phyloP scores from a whole-genome alignment of 2,113 vertebrate genomes.

The Calidris pugnax region DNA sequence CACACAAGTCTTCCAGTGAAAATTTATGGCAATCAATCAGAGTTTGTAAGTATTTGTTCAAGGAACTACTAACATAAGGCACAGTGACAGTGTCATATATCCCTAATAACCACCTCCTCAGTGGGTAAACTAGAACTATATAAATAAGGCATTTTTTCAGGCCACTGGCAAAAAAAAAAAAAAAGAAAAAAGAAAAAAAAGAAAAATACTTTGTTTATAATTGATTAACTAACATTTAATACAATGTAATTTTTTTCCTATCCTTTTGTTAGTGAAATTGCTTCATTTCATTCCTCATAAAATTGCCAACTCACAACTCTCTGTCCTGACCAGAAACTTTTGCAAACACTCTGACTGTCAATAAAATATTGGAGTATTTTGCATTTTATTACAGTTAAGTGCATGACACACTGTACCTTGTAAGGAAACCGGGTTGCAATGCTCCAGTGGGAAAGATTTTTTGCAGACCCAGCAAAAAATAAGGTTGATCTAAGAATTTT shows the following conservation, averaged over 20 bases:
- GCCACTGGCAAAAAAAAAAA: rapidly evolving
- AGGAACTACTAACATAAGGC: not conserved
- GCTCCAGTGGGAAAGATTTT: not conserved
- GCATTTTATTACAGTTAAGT: not conserved
- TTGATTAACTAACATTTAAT: not conserved
- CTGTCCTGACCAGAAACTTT: not conserved
- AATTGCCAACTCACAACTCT: not conserved
- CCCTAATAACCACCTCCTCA: not conserved
- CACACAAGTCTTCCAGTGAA: not conserved
- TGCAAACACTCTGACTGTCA: not conserved
- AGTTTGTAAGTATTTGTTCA: not conserved
- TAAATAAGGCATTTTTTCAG: not conserved
- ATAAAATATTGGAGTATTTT: not conserved
- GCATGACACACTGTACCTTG: not conserved
- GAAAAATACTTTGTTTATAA: not conserved
- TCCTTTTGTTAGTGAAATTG: not conserved
- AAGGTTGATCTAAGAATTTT: not conserved
- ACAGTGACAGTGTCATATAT: not conserved
- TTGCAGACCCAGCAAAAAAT: not conserved
- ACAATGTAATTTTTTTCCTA: not conserved
- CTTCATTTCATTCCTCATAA: not conserved
- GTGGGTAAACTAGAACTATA: not conserved
- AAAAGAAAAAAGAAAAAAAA: no score
- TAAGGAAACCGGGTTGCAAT: not conserved
- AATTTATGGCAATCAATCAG: not conserved